Conservation (phyloP, 2,888 invertebrate species). For the Lasioglossum vierecki region DNA sequence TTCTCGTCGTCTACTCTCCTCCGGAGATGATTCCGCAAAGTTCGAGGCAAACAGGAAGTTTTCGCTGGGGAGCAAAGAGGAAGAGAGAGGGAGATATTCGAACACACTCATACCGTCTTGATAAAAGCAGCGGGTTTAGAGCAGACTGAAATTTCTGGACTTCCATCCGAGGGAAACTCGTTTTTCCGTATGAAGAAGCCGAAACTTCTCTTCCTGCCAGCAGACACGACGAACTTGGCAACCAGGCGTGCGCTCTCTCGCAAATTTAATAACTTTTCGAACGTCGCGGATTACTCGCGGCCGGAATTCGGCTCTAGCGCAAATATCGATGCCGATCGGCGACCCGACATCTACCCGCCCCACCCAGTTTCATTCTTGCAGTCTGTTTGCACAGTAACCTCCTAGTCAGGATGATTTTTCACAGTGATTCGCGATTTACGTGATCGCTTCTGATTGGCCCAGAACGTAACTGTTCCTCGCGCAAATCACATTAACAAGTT, state of each 20-base stretch:
- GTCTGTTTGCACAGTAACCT: not conserved
- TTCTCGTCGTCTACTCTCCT: constrained; percentile 35
- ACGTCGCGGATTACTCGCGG: constrained; percentile 41
- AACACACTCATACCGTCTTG: constrained; percentile 35
- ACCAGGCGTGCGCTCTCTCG: constrained; percentile 34
- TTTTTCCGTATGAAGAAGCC: constrained; percentile 64
- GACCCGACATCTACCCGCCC: not conserved
- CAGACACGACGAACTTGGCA: constrained; percentile 48
- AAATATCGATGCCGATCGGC: constrained; percentile 47
- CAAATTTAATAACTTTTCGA: constrained; percentile 69
- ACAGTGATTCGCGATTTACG: no score
- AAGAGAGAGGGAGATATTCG: not conserved
- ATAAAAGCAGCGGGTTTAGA: constrained; percentile 50
- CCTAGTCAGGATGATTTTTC: no score
- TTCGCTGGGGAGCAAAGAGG: constrained; percentile 39
- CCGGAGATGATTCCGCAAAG: constrained; percentile 66
- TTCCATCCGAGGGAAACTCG: constrained; percentile 58
- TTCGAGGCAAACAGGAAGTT: constrained; percentile 63
- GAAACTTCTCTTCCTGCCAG: constrained; percentile 39
- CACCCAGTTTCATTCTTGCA: not conserved
- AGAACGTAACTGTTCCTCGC: no score
- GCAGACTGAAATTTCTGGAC: constrained; percentile 66
- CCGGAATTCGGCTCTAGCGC: constrained; percentile 24
- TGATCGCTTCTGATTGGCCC: no score
- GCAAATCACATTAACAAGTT: no score